These are phyloP conservation scores for Labeo rohita DNA, from an alignment of 2,113 vertebrate genomes.

Conservation along the genomic window DNA sequence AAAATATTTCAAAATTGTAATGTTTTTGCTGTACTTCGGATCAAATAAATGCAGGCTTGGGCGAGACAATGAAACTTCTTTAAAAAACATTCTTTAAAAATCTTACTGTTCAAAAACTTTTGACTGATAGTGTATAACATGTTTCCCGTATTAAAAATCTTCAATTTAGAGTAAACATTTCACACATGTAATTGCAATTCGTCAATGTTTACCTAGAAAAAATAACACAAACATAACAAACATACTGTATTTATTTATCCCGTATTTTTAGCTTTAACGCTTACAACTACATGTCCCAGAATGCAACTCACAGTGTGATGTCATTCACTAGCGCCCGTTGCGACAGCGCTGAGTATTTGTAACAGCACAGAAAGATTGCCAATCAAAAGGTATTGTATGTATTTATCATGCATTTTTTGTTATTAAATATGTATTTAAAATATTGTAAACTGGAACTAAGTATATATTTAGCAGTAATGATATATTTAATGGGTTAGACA, in stretches of 20 bases:
- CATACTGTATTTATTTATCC: background rate
- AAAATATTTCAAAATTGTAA: no score
- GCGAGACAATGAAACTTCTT: no score
- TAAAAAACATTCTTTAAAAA: no score
- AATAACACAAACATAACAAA: background rate
- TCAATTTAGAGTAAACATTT: background rate
- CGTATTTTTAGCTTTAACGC: background rate
- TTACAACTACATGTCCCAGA: conserved; percentile 65
- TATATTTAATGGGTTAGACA: no score
- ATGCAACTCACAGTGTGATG: conserved; percentile 52
- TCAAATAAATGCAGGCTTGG: no score
- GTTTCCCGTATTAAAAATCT: background rate
- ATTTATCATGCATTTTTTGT: background rate
- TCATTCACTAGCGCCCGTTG: conserved; percentile 41
- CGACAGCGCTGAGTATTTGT: background rate
- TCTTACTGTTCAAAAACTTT: no score
- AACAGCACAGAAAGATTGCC: background rate
- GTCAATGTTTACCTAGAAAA: background rate
- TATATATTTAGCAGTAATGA: background rate
- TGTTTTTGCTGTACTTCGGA: no score
- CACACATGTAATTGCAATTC: background rate
- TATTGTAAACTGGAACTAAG: background rate
- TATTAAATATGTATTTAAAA: background rate
- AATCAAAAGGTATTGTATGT: conserved; percentile 36
- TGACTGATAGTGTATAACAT: no score